A percentile compares a stretch with the other conserved stretches of the same genome.
phyloP scores from a whole-genome alignment of 23 tunicate genomes.

The Trididemnum nubilum region DNA sequence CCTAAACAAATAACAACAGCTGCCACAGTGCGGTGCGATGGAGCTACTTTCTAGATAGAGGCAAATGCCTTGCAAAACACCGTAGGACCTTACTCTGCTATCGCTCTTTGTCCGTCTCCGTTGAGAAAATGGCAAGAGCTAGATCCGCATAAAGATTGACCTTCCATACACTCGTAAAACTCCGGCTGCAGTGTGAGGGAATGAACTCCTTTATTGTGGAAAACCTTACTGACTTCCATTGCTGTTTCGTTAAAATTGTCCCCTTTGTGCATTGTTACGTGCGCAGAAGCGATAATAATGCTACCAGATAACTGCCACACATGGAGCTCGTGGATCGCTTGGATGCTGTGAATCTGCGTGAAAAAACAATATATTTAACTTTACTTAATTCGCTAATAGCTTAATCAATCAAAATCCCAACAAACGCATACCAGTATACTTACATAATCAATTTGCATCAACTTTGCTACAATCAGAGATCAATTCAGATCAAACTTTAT shows the following conservation, averaged over 20 bases:
- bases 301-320: conserved; percentile 62
- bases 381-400: no score
- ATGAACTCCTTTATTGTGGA: conserved; percentile 58
- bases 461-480: no score
- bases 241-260: conserved; percentile 37
- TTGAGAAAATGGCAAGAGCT: conserved; percentile 4
- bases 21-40: no score
- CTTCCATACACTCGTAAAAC: conserved; percentile 35
- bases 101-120: neutral
- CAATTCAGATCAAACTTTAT: no score
- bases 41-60: no score
- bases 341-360: conserved; percentile 36
- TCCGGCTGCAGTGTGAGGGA: conserved; percentile 64
- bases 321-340: conserved; percentile 49
- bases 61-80: neutral
- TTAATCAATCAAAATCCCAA: no score
- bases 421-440: no score
- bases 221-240: conserved; percentile 39
- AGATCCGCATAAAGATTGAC: conserved; percentile 21
- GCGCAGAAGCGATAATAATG: conserved; percentile 56
- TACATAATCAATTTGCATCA: no score
- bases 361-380: no score
- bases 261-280: conserved; percentile 47
- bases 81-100: neutral
- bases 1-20: no score